These are phyloP conservation scores for Sebastes minor DNA, from an alignment of 2,797 vertebrate genomes.

Conservation along the genomic window DNA sequence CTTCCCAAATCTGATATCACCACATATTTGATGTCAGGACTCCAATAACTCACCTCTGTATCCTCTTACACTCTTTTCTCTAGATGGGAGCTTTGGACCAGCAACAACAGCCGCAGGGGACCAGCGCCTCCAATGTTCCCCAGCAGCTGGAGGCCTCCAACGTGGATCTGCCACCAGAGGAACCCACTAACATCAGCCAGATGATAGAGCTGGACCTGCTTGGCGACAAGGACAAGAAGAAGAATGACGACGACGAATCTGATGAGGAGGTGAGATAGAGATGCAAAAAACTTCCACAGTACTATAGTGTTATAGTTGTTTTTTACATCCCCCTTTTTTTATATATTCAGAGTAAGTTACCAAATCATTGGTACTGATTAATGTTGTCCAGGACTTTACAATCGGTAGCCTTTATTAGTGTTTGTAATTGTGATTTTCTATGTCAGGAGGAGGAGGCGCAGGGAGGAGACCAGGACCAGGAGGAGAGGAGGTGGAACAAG, in stretches of 20 bases:
- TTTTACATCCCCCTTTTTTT: too few species aligned
- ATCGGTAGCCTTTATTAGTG: background rate
- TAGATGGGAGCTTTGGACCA: conserved; percentile 81
- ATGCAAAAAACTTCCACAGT: background rate
- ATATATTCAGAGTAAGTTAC: background rate
- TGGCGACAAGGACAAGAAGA: conserved; percentile 91
- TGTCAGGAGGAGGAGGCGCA: conserved; percentile 85
- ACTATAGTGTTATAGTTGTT: too few species aligned
- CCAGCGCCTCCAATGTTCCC: conserved; percentile 64
- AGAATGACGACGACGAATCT: conserved; percentile 91
- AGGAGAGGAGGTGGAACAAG: conserved; percentile 97
- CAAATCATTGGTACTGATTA: background rate
- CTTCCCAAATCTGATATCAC: background rate
- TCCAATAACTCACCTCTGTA: background rate
- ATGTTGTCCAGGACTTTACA: background rate
- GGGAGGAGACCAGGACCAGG: conserved; percentile 93
- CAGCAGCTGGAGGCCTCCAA: conserved; percentile 87
- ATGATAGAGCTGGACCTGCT: conserved; percentile 93
- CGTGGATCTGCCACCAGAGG: conserved; percentile 92
- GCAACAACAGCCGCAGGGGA: conserved; percentile 66
- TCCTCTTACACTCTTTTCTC: background rate
- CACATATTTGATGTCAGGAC: background rate
- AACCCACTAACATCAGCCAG: conserved; percentile 88
- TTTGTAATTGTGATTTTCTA: background rate
- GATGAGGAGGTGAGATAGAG: conserved; percentile 85